Evolutionary conservation across 2,113 vertebrate genomes (phyloP).

Genomic region (Cervus canadensis): DNA sequence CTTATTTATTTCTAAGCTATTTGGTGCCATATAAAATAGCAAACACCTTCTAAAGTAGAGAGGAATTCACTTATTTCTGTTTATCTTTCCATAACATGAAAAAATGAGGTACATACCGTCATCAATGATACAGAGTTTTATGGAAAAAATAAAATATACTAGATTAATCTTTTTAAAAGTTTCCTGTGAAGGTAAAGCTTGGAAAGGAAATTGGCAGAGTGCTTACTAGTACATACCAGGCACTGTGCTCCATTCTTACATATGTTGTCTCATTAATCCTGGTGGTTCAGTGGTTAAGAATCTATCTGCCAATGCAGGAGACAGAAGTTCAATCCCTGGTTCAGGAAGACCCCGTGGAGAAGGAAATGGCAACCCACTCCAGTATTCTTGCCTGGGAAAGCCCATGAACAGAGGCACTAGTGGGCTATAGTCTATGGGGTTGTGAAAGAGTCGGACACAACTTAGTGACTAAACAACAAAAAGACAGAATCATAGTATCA

Average conservation of each 20-base stretch:
- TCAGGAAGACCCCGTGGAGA: background rate
- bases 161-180: background rate
- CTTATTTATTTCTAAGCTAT: background rate
- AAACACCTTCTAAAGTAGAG: background rate
- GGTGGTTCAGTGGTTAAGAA: background rate
- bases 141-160: background rate
- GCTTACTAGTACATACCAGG: background rate
- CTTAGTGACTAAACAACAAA: background rate
- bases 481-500: background rate
- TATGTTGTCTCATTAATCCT: background rate
- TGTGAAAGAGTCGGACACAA: background rate
- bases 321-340: background rate
- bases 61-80: background rate
- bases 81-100: background rate
- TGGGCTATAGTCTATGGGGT: background rate
- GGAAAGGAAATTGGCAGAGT: background rate
- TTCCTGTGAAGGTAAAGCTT: background rate
- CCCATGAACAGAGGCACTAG: background rate
- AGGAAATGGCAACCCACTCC: background rate
- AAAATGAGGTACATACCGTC: background rate
- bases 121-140: background rate
- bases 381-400: background rate
- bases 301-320: background rate
- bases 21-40: background rate
- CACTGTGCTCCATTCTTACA: background rate